Evolutionary conservation across 2,113 vertebrate genomes (phyloP), one percentile per base, ranked within the genome.

Genomic region (Platysteira castanea): DNA sequence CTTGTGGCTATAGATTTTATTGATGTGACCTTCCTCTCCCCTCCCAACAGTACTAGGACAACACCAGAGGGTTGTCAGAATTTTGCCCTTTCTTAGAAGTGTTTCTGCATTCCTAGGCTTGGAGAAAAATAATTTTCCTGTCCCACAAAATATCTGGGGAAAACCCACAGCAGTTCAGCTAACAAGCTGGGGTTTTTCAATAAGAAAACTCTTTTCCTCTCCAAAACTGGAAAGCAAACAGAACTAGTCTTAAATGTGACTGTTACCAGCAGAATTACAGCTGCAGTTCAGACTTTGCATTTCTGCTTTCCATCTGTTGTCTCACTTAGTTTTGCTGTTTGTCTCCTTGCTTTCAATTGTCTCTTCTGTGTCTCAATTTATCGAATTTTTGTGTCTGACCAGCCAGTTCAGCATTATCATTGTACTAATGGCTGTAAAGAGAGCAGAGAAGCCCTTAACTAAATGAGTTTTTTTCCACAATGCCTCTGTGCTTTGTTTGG

Each of bases 291-390:
- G 90, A 79, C 52, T 80, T 26, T 73, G 41, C 52, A 57, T 95
- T 94, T 96, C 83, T 96, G 73, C 53, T 84, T 96, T 78, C 86
- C 88, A 75, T 96, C 95, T 92, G 77, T 90, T 90, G 80, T 87
- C 80, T 93, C 88, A 60, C 73, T 93, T 90, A 68, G 60, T 94
- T 96, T 95, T 95, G 54, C 69, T 54, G 79, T 92, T 95, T 93
- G 73, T 89, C 88, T 94, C 69, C 83, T 92, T 71, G 61, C 86
- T 92, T 91, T 95, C 92, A 90, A 3, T 89, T 94, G 49, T 92
- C 49, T 96, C 89, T 84, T 96, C 67, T 56, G 41, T 69, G 84
- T 95, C 93, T 95, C 81, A 85, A 54, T 93, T 94, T 80, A 95
- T 95, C 50, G 35, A 91, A 52, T 89, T 95, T 92, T 91, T 83